phyloP scores from a whole-genome alignment of 2,888 invertebrate species.

The Myopa testacea region DNA sequence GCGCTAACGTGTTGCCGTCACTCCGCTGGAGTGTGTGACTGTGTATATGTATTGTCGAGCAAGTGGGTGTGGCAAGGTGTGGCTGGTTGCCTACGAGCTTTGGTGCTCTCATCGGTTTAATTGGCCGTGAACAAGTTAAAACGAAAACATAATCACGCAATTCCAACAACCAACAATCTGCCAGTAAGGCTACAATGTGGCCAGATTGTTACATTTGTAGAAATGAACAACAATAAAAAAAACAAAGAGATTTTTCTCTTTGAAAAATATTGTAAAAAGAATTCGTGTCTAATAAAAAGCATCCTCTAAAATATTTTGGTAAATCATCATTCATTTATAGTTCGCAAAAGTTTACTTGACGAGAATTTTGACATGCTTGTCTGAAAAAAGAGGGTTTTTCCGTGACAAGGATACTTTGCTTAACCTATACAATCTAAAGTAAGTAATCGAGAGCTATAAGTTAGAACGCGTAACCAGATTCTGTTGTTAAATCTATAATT shows the following conservation, averaged over 20 bases:
- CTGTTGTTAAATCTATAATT: no score
- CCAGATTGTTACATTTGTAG: conserved; percentile 7
- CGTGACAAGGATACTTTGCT: no score
- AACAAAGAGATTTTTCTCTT: background rate
- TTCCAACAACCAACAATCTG: conserved; percentile 18
- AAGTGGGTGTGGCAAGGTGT: background rate
- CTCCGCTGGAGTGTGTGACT: conserved; percentile 7
- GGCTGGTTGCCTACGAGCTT: conserved; percentile 1
- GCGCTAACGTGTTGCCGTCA: background rate
- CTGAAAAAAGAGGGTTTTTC: no score
- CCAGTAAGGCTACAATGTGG: conserved; percentile 32
- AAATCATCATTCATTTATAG: no score
- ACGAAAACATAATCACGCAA: conserved; percentile 68
- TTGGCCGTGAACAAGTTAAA: conserved; percentile 69
- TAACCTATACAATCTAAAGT: no score
- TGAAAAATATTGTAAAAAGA: background rate
- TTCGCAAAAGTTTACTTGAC: no score
- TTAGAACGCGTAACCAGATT: no score
- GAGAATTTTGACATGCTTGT: no score
- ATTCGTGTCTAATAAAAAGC: no score
- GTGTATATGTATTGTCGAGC: background rate
- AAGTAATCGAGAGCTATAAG: no score
- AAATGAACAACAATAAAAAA: background rate
- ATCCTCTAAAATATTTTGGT: no score
- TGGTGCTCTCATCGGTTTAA: conserved; percentile 53